Evolutionary conservation across 35 echinoderm and acorn worm genomes (phyloP).

Genomic region (Chiridota heheva): DNA sequence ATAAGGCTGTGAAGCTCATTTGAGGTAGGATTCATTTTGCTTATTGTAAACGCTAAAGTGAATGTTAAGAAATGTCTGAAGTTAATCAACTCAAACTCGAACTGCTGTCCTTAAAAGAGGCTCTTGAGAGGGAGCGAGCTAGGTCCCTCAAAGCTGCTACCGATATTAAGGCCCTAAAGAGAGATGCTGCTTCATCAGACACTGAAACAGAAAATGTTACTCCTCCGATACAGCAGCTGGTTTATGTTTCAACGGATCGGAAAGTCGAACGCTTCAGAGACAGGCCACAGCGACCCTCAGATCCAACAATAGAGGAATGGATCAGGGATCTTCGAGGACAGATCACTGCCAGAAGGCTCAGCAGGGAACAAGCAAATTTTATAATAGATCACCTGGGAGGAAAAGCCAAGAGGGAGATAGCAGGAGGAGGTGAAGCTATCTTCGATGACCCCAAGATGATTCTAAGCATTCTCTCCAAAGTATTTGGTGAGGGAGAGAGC

Average conservation of each 20-base stretch:
- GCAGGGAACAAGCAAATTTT: not conserved
- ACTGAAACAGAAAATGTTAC: too few relatives aligned
- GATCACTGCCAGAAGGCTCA: not conserved
- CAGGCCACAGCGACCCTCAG: not conserved
- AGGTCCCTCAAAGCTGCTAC: too few relatives aligned
- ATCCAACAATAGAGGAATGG: slow-evolving; percentile 8
- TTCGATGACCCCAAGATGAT: slow-evolving; percentile 29
- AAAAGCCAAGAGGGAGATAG: slow-evolving; percentile 43
- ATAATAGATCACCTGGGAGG: slow-evolving; percentile 20
- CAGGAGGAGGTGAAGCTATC: slow-evolving; percentile 34
- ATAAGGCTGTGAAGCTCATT: too few relatives aligned
- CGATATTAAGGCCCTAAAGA: too few relatives aligned
- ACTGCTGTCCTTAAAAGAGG: too few relatives aligned
- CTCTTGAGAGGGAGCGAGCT: too few relatives aligned
- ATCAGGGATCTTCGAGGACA: not conserved
- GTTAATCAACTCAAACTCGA: too few relatives aligned
- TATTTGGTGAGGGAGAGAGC: slow-evolving; percentile 60
- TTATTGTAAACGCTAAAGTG: too few relatives aligned
- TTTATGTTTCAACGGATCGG: not conserved
- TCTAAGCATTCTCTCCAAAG: slow-evolving; percentile 18
- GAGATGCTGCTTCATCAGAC: too few relatives aligned
- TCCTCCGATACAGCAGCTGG: not conserved
- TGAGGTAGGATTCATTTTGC: too few relatives aligned
- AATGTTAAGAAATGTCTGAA: too few relatives aligned
- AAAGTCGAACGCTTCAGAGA: not conserved